Percentiles rank a stretch among this genome's conserved stretches.
phyloP scores from a whole-genome alignment of 92 coral and sea anemone genomes.

The Actinostola sp. region DNA sequence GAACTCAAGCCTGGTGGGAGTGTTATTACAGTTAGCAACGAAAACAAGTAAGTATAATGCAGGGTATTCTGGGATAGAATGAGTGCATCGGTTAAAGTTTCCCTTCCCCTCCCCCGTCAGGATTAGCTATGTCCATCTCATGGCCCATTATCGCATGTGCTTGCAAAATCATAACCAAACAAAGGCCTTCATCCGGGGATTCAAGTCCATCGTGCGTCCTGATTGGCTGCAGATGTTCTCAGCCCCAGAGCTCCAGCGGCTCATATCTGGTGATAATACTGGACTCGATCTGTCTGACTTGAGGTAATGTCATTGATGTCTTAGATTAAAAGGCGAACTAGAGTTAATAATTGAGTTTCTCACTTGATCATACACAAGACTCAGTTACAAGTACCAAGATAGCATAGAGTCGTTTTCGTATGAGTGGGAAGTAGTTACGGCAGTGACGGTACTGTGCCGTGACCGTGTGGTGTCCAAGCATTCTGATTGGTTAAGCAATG shows the following conservation, averaged over 20 bases:
- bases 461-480: too few species aligned
- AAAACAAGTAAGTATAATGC: conserved; percentile 87
- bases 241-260: conserved; percentile 98
- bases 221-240: conserved; percentile 97
- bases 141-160: conserved; percentile 99
- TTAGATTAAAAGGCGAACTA: too few species aligned
- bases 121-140: conserved; percentile 94
- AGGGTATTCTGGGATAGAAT: too few species aligned
- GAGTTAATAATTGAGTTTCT: too few species aligned
- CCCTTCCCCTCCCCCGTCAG: conserved; percentile 38
- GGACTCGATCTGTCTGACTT: conserved; percentile 86
- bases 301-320: conserved; percentile 48
- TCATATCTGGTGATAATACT: conserved; percentile 94
- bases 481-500: too few species aligned
- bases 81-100: background rate
- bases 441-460: too few species aligned
- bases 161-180: conserved; percentile 94
- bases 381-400: too few species aligned
- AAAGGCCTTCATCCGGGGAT: conserved; percentile 95
- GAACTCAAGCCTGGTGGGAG: conserved; percentile 94
- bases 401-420: too few species aligned
- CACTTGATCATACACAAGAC: too few species aligned
- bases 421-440: too few species aligned
- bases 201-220: conserved; percentile 81
- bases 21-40: conserved; percentile 78